Base-by-base conservation (phyloP, 2,888 invertebrate genomes). In the Dolichopus griseipennis region DNA sequence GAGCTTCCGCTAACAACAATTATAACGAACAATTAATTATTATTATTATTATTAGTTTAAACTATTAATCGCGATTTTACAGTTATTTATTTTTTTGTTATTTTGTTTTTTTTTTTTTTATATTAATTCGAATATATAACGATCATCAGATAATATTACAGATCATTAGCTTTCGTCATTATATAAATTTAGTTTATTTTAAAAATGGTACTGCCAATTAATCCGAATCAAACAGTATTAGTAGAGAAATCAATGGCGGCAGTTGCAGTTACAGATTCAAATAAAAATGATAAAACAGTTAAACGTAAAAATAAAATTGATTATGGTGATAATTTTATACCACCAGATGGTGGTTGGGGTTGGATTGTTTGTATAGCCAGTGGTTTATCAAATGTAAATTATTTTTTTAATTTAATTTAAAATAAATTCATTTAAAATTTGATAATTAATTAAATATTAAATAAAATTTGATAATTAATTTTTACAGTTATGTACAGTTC, bases 321-420 rank as follows among this genome's bases (percentile, higher is more conserved):
- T 73, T 72, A 81, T 65, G 81, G 81, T 18, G 76, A 83, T 9
- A 85, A 86, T 67, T 90, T 89, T 74, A 79, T 85, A 65, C 86
- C 90, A 0, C 91, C 90, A 0, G 91, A 91, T 77, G 90, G 90
- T 6, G 90, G 90, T 0, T 91, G 90, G 90, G 79, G 79, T 0
- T 91, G 90, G 90, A 82, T 90, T 77, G 84, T 91, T 22, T 85
- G 90, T 41, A 75, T 90, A 8, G 90, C 90, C 6, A 87, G 88
- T 66, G 90, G 90, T 73, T 82, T 88, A 74, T 88, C 89, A 67
- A 90, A 90, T 77, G 90, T 90, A 82, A 86, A 87, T 86, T 18
- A 41, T 61, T 65, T 21, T 27, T 34, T 64, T 64, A 52, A 41
- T 27, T 43, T 61, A 18, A 12, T n/a, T n/a, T 66, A n/a, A 61